Evolutionary conservation across 2,113 vertebrate species (phyloP).

Genomic region (Carassius gibelio): DNA sequence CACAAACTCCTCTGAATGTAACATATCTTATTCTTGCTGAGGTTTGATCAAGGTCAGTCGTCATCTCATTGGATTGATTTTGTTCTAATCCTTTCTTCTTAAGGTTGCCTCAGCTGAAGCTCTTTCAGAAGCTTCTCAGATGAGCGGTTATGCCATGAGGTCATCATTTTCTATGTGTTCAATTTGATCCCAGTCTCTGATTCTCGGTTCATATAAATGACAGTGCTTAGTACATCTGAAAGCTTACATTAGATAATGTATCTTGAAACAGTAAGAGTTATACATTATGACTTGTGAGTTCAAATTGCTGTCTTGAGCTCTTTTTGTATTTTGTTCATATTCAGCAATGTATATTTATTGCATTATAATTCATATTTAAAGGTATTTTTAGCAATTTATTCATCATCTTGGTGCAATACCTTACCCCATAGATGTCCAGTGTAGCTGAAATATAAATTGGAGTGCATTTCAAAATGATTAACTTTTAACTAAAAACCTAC

Average conservation of each 20-base stretch:
- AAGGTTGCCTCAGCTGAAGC: background rate
- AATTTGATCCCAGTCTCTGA: background rate
- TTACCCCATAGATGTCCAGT: background rate
- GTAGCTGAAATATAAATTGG: background rate
- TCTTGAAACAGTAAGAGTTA: background rate
- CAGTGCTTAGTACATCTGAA: background rate
- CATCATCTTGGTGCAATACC: background rate
- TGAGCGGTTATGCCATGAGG: background rate
- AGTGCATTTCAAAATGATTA: background rate
- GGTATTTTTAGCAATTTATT: background rate
- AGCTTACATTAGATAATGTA: constrained; percentile 3
- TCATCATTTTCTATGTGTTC: constrained; percentile 4
- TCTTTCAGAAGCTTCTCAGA: background rate
- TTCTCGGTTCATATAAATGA: background rate
- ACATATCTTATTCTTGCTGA: constrained; percentile 11
- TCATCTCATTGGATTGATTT: constrained; percentile 13
- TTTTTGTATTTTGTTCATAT: background rate
- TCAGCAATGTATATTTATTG: too few species aligned
- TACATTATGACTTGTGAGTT: background rate
- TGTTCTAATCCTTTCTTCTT: constrained; percentile 11
- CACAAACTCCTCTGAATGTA: constrained; percentile 12
- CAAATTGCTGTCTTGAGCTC: background rate
- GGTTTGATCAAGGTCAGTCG: constrained; percentile 1
- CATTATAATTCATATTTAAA: too few species aligned
- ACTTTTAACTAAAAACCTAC: background rate